Evolutionary conservation across 2,113 vertebrate species (phyloP).

Genomic region (Alethe diademata): DNA sequence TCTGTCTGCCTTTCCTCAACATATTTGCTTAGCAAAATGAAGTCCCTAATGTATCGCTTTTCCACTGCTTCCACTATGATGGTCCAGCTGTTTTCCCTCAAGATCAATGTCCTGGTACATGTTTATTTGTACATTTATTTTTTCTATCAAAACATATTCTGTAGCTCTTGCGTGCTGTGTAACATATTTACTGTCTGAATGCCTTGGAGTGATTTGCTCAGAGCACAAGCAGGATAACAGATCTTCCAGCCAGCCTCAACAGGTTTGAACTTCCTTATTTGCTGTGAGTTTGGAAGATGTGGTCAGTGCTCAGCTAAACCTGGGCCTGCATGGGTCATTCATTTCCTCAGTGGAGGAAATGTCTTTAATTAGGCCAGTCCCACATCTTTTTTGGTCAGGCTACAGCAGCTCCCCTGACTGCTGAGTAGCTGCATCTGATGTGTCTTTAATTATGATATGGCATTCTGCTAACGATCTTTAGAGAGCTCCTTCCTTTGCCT

Average conservation of each 20-base stretch:
- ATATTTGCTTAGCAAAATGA: not conserved
- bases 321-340: not conserved
- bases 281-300: not conserved
- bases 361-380: not conserved
- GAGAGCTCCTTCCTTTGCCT: not conserved
- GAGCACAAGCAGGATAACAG: not conserved
- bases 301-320: not conserved
- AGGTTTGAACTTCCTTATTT: not conserved
- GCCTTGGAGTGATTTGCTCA: not conserved
- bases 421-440: not conserved
- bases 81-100: not conserved
- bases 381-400: accelerated
- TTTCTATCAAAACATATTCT: not conserved
- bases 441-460: not conserved
- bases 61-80: not conserved
- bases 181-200: not conserved
- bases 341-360: too few species aligned
- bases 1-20: conserved; percentile 10
- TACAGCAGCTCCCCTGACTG: not conserved
- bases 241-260: not conserved
- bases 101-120: not conserved
- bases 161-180: not conserved
- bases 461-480: not conserved
- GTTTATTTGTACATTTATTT: not conserved
- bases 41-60: not conserved